Conservation (phyloP, 2,888 invertebrate genomes). For the Tetragonisca angustula region DNA sequence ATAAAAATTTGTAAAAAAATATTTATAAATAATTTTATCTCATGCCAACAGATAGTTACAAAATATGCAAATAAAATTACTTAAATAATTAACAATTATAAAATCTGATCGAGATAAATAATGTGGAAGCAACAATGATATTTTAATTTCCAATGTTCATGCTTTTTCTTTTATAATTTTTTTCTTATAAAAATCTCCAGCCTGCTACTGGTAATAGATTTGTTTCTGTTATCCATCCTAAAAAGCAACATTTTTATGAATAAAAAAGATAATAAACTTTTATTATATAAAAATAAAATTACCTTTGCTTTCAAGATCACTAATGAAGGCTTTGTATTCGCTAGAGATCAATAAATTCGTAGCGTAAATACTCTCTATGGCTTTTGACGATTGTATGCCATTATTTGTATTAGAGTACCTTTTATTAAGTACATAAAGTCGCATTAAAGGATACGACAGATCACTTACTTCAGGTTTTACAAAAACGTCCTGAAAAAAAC, state of each 20-base stretch:
- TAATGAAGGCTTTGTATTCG: constrained; percentile 76
- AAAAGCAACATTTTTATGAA: constrained; percentile 41
- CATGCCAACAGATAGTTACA: constrained; percentile 52
- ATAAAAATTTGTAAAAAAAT: constrained; percentile 50
- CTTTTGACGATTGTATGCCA: constrained; percentile 46
- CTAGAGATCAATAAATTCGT: constrained; percentile 71
- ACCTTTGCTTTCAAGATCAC: constrained; percentile 74
- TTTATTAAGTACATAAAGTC: constrained; percentile 62
- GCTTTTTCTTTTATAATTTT: constrained; percentile 26
- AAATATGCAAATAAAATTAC: constrained; percentile 50
- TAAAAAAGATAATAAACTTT: constrained; percentile 28
- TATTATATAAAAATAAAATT: neutral
- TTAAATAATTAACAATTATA: constrained; percentile 43
- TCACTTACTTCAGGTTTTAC: constrained; percentile 70
- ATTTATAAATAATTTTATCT: constrained; percentile 54
- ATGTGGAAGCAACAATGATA: constrained; percentile 38
- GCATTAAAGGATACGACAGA: constrained; percentile 70
- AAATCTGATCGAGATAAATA: constrained; percentile 47
- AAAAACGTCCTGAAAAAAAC: constrained; percentile 44
- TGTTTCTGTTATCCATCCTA: constrained; percentile 87
- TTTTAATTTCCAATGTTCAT: constrained; percentile 21
- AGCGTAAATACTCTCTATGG: constrained; percentile 70
- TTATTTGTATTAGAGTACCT: constrained; percentile 58
- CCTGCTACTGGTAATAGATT: constrained; percentile 87
- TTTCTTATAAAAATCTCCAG: constrained; percentile 84